Evolutionary conservation across 2,888 invertebrate species (phyloP), one percentile per base, ranked within the genome.

Genomic region (Euspilapteryx auroguttella): DNA sequence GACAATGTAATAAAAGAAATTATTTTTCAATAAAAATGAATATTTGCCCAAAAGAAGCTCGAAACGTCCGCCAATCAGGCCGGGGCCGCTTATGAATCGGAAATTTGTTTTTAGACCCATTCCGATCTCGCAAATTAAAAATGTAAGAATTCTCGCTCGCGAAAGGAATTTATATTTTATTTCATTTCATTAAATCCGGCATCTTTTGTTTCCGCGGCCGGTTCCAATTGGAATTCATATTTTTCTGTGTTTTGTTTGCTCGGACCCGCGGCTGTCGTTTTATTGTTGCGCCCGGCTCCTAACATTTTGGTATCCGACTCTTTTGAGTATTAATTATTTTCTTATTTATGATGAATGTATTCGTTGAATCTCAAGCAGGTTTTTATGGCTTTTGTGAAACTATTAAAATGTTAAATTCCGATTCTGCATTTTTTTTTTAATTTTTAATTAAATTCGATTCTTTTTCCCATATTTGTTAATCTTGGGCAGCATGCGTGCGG

Each of bases 231-330:
- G 73, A 69, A 73, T 75, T 73, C 73, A 75, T 75, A 75, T 75
- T 75, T 75, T 75, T 71, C 73, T 75, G 69, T 64, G 69, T 75
- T 73, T 66, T 69, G 71, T 73, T 69, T n/a, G n/a, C n/a, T 65
- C 62, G 64, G 56, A 57, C 17, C 51, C 55, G 55, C 49, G 41
- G 42, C 62, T 61, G 64, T 71, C 68, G 69, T 71, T 71, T 71
- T 71, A 62, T 71, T 71, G 62, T 29, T 12, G 62, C 17, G 5
- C 5, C 8, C 17, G 17, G 17, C 17, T 17, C 17, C 17, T 17
- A 17, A 17, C 17, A 17, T 17, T 17, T 17, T 8, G 17, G 17
- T 17, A 6, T 17, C 17, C 17, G 5, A 5, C 45, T 54, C 49
- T 17, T 56, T 51, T 56, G 50, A 49, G 65, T 69, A 71, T 71